Evolutionary conservation across 1,140 invertebrate genomes (phyloP).

Genomic region (Xylocopa sonorina): DNA sequence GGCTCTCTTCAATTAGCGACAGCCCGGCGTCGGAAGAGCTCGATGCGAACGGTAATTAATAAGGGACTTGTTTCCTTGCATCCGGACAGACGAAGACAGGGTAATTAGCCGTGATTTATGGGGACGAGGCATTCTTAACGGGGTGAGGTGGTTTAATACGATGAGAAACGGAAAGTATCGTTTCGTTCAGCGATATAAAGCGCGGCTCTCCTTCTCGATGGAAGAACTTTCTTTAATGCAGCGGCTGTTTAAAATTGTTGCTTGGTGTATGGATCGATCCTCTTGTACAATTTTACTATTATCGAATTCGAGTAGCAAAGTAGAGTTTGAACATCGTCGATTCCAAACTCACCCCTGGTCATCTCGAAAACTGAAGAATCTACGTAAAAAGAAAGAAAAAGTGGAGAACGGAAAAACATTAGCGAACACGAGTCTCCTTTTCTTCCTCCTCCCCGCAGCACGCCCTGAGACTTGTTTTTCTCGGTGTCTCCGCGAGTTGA

Average conservation of each 20-base stretch:
- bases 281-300: no score
- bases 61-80: slow-evolving; percentile 27
- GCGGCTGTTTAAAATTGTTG: no score
- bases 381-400: slow-evolving; percentile 14
- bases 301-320: background rate
- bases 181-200: background rate
- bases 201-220: background rate
- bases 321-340: background rate
- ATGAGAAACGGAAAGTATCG: background rate
- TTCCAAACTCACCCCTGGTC: background rate
- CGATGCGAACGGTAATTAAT: slow-evolving; percentile 26
- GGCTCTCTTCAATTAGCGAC: background rate
- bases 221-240: background rate
- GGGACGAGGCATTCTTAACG: background rate
- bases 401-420: slow-evolving; percentile 51
- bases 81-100: slow-evolving; percentile 19
- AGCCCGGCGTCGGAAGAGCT: background rate
- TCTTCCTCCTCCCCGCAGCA: slow-evolving; percentile 37
- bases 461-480: slow-evolving; percentile 36
- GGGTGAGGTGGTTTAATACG: background rate
- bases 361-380: background rate
- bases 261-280: no score
- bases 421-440: slow-evolving; percentile 36
- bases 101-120: slow-evolving; percentile 30
- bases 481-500: slow-evolving; percentile 46